A percentile compares a stretch with the other conserved stretches of the same genome.
phyloP scores from a whole-genome alignment of 2,888 invertebrate species.

The Ectemnius continuus region DNA sequence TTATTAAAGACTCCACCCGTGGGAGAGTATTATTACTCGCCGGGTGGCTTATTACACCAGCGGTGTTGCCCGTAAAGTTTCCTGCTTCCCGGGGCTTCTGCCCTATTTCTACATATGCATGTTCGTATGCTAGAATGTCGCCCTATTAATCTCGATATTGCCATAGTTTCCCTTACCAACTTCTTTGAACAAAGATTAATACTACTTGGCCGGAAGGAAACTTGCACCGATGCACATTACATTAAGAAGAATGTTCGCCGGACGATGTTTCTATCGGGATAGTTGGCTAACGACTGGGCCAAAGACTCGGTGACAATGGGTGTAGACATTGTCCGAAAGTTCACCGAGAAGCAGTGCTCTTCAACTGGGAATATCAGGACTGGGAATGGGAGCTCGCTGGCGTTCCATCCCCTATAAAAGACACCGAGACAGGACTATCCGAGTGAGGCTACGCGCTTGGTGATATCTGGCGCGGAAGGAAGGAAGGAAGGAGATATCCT shows the following conservation, averaged over 20 bases:
- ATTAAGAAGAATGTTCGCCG: neutral
- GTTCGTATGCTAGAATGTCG: neutral
- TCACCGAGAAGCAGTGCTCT: conserved; percentile 16
- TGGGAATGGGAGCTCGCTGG: conserved; percentile 33
- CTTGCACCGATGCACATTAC: no score
- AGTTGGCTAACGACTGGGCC: conserved; percentile 13
- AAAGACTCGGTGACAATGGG: conserved; percentile 15
- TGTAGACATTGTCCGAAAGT: conserved; percentile 21
- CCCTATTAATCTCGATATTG: neutral
- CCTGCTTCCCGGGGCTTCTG: neutral
- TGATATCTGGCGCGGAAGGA: conserved; percentile 54
- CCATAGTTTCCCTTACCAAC: no score
- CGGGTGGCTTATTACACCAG: conserved; percentile 54
- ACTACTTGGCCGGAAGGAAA: no score
- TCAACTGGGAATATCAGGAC: conserved; percentile 20
- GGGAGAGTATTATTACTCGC: conserved; percentile 48
- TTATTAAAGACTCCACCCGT: conserved; percentile 55
- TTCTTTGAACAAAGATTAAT: no score
- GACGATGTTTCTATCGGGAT: conserved; percentile 4
- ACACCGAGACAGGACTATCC: conserved; percentile 59
- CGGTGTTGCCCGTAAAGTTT: neutral
- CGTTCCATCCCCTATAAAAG: conserved; percentile 69
- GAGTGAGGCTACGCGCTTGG: conserved; percentile 45
- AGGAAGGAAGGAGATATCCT: conserved; percentile 51
- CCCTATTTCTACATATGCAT: conserved; percentile 5